Evolutionary conservation across 2,113 vertebrate species (phyloP).

Genomic region (Catharus bicknelli): DNA sequence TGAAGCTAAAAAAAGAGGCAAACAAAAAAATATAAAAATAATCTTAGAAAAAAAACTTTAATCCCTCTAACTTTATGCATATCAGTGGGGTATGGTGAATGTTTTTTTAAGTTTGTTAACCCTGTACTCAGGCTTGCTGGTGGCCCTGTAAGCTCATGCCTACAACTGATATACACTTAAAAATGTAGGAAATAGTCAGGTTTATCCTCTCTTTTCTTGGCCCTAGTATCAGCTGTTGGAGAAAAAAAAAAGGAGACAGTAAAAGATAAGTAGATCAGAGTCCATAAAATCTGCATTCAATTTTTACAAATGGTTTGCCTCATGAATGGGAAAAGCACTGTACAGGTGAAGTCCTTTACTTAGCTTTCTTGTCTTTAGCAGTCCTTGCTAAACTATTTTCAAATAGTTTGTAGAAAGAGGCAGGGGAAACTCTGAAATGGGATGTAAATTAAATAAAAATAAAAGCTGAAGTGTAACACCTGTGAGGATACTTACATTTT

Average conservation of each 20-base stretch:
- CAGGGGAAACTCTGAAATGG: not conserved
- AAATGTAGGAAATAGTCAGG: not conserved
- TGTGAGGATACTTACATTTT: conserved; percentile 84
- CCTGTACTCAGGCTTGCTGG: not conserved
- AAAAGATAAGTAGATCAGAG: not conserved
- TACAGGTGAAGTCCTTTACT: not conserved
- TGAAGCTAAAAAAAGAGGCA: conserved; percentile 58
- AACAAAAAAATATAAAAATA: not conserved
- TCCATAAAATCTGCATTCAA: not conserved
- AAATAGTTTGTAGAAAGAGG: not conserved
- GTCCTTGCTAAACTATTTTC: not conserved
- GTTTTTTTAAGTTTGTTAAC: not conserved
- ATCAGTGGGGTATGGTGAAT: not conserved
- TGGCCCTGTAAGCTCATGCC: not conserved
- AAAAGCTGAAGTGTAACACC: not conserved
- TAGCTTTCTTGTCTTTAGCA: not conserved
- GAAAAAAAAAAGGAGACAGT: not conserved
- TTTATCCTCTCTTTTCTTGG: not conserved
- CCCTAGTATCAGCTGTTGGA: not conserved
- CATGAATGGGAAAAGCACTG: not conserved
- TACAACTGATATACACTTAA: not conserved
- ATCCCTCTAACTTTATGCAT: not conserved
- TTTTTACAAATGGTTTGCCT: not conserved
- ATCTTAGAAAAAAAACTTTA: not conserved
- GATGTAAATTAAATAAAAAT: not conserved